These are phyloP conservation scores for Gallinago paraguaiae DNA, from an alignment of 2,113 vertebrate genomes.

Conservation along the genomic window DNA sequence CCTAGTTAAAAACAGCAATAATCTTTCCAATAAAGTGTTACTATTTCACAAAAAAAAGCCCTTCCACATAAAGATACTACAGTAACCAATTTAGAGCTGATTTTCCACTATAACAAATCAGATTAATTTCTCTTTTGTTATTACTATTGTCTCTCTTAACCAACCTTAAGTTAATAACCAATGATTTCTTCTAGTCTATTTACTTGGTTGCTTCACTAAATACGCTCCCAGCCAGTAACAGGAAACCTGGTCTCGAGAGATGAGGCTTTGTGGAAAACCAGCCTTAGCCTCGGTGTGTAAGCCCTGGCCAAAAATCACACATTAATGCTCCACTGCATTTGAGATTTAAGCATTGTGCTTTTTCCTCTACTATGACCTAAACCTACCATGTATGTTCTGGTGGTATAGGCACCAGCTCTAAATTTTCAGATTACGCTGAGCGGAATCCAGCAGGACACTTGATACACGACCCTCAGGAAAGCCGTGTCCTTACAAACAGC, in stretches of 20 bases:
- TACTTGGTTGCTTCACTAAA: neutral
- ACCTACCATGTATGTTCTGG: rapidly evolving
- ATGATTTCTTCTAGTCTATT: neutral
- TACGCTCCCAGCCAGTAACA: neutral
- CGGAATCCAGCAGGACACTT: neutral
- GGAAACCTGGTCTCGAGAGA: neutral
- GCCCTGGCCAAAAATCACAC: neutral
- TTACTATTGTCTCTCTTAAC: neutral
- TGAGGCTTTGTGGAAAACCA: neutral
- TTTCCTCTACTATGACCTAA: neutral
- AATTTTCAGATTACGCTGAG: neutral
- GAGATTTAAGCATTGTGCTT: neutral
- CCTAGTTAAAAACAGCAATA: neutral
- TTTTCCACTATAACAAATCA: neutral
- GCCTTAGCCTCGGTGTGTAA: neutral
- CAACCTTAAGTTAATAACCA: slow-evolving; percentile 12
- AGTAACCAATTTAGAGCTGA: neutral
- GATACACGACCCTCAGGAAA: neutral
- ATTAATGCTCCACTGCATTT: neutral
- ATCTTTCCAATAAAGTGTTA: neutral
- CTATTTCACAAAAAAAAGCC: neutral
- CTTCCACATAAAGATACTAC: neutral
- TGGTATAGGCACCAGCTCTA: rapidly evolving
- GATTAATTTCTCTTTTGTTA: neutral
- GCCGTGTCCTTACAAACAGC: rapidly evolving